Conservation (phyloP, 2,797 vertebrate species). For the Lepilemur septentrionalis region DNA sequence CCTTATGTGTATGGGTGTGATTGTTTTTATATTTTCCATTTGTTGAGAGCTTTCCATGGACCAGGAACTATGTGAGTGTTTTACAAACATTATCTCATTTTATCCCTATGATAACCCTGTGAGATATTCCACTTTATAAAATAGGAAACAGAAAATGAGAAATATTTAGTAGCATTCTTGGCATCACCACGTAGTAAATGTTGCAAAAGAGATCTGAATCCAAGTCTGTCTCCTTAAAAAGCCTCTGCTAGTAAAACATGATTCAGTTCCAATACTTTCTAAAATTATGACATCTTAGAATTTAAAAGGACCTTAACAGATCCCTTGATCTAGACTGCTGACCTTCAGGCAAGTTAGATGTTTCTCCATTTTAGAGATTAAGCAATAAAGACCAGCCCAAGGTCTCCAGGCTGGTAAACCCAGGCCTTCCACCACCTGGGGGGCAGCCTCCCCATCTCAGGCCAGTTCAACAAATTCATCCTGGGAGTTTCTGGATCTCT, state of each 20-base stretch:
- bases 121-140: not conserved
- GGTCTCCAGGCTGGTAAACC: not conserved
- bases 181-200: not conserved
- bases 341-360: not conserved
- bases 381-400: not conserved
- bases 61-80: not conserved
- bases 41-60: not conserved
- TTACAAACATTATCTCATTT: not conserved
- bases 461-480: not conserved
- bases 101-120: not conserved
- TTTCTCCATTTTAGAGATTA: not conserved
- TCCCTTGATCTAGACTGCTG: not conserved
- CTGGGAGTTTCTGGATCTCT: not conserved
- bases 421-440: not conserved
- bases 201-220: slow-evolving; percentile 1
- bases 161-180: not conserved
- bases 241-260: not conserved
- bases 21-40: not conserved
- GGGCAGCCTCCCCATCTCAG: not conserved
- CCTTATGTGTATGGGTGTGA: not conserved
- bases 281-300: not conserved
- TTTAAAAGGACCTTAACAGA: not conserved
- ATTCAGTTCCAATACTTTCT: not conserved
- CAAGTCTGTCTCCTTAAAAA: not conserved
- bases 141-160: not conserved